Percentiles rank a stretch among this genome's conserved stretches.
Evolutionary conservation across 1,140 invertebrate genomes (phyloP).

Genomic region (Eulimnadia texana): DNA sequence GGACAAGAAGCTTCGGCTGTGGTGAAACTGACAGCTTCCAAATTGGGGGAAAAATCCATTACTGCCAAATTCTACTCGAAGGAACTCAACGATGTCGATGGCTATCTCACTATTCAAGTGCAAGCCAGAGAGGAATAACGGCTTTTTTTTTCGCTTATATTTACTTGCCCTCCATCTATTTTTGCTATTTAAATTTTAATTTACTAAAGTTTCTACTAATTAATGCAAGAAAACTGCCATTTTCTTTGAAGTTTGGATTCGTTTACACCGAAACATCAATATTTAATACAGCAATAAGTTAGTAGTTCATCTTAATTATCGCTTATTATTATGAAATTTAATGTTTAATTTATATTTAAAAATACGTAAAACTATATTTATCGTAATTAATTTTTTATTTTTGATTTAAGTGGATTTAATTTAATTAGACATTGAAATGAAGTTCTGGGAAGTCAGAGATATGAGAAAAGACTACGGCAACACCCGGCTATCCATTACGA

Average conservation of each 20-base stretch:
- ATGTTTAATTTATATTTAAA: no score
- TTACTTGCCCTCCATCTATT: neutral
- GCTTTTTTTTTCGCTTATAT: neutral
- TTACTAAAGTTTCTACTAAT: no score
- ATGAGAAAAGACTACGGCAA: neutral
- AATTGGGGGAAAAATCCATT: constrained; percentile 54
- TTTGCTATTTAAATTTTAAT: no score
- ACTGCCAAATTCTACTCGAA: constrained; percentile 64
- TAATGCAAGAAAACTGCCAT: no score
- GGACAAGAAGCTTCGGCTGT: constrained; percentile 45
- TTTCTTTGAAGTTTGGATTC: no score
- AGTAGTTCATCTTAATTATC: no score
- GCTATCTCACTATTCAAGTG: constrained; percentile 39
- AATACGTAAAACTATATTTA: no score
- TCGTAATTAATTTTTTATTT: no score
- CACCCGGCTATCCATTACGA: neutral
- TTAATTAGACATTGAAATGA: neutral
- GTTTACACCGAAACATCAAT: no score
- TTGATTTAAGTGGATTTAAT: no score
- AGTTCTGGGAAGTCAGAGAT: neutral
- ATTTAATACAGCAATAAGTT: no score
- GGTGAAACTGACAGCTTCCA: constrained; percentile 53
- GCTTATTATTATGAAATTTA: no score
- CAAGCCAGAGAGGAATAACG: neutral
- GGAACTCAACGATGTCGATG: constrained; percentile 68